Evolutionary conservation across 2,113 vertebrate species (phyloP).

Genomic region (Otocyon megalotis): DNA sequence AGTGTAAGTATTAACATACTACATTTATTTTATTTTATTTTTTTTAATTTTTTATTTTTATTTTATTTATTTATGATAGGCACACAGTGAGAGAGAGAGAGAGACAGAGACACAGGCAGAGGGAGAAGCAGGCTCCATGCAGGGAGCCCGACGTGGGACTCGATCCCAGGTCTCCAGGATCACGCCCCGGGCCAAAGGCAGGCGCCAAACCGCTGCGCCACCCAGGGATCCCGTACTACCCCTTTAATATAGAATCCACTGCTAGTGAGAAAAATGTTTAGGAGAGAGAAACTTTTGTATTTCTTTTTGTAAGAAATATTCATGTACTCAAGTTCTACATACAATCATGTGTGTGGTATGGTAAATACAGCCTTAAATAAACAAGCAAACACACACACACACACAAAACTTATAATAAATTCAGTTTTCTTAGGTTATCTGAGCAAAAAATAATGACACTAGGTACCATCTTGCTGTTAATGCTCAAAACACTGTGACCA

Average conservation of each 20-base stretch:
- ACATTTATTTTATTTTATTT: too few species aligned
- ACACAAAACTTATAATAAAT: background rate
- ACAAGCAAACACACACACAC: background rate
- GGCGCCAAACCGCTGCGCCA: too few species aligned
- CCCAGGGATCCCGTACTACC: too few species aligned
- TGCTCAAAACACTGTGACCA: background rate
- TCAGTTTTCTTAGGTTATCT: background rate
- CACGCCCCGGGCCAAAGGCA: too few species aligned
- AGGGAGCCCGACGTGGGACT: too few species aligned
- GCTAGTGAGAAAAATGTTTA: background rate
- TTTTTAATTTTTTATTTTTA: too few species aligned
- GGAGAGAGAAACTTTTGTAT: background rate
- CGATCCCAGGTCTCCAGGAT: too few species aligned
- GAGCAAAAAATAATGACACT: background rate
- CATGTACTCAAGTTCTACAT: background rate
- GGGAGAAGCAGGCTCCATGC: too few species aligned
- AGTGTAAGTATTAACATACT: background rate
- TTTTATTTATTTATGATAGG: too few species aligned
- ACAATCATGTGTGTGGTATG: background rate
- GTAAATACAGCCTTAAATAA: background rate
- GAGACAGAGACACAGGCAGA: too few species aligned
- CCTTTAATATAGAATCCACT: background rate
- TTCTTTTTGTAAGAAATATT: slow-evolving; percentile 5
- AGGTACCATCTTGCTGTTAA: background rate
- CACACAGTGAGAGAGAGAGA: too few species aligned